phyloP scores from a whole-genome alignment of 1,140 invertebrate genomes.

The Apis mellifera region Amel_HAv3.1 CM009946.2:3642501-3643000 shows the following conservation, averaged over 20 bases:
- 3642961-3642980: too few species aligned
- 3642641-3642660: slow-evolving; percentile 25
- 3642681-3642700: not conserved
- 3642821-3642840: too few species aligned
- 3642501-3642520: slow-evolving; percentile 31
- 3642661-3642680: not conserved
- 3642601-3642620: slow-evolving; percentile 51
- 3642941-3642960: too few species aligned
- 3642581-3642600: slow-evolving; percentile 8
- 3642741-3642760: too few species aligned
- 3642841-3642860: too few species aligned
- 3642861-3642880: too few species aligned
- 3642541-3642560: slow-evolving; percentile 7
- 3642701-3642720: too few species aligned
- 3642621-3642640: slow-evolving; percentile 32
- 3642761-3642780: too few species aligned
- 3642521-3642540: not conserved
- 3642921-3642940: slow-evolving; percentile 4
- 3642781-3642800: too few species aligned
- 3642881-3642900: not conserved
- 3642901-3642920: not conserved
- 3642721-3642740: too few species aligned
- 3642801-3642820: too few species aligned
- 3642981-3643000: too few species aligned
- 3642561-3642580: slow-evolving; percentile 46